Evolutionary conservation across 2,797 vertebrate genomes (phyloP).

Genomic region (Benthosema pterotum): DNA sequence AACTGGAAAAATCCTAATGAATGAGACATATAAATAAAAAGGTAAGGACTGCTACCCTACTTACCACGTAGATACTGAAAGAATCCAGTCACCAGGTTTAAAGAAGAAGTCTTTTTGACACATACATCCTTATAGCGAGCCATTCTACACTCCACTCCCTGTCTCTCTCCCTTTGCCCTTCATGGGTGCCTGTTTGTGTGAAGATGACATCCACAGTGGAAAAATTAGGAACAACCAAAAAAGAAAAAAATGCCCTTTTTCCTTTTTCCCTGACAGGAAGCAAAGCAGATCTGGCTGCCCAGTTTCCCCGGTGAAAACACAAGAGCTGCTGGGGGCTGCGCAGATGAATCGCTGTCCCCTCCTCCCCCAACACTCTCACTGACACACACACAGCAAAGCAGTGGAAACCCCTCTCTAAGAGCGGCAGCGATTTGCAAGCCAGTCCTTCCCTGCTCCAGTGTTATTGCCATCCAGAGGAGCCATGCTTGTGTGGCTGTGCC

Average conservation of each 20-base stretch:
- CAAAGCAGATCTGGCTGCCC: slow-evolving; percentile 73
- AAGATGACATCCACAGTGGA: slow-evolving; percentile 69
- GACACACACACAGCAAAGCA: slow-evolving; percentile 39
- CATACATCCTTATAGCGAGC: slow-evolving; percentile 81
- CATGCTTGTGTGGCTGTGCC: slow-evolving; percentile 74
- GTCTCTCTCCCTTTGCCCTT: slow-evolving; percentile 56
- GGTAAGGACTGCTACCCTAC: slow-evolving; percentile 63
- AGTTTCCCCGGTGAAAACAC: slow-evolving; percentile 67
- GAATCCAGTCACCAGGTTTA: slow-evolving; percentile 86
- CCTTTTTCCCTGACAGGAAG: slow-evolving; percentile 67
- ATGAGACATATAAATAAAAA: slow-evolving; percentile 29
- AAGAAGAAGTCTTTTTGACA: slow-evolving; percentile 77
- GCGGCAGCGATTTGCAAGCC: slow-evolving; percentile 62
- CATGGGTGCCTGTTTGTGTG: slow-evolving; percentile 62
- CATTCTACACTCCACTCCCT: slow-evolving; percentile 74
- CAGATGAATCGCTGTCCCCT: slow-evolving; percentile 60
- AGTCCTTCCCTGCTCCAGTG: slow-evolving; percentile 69
- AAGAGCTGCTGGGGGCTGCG: slow-evolving; percentile 65
- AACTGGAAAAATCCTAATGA: slow-evolving; percentile 37
- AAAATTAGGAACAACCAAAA: slow-evolving; percentile 43
- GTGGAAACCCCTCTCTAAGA: slow-evolving; percentile 58
- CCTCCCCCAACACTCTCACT: slow-evolving; percentile 59
- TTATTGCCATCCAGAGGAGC: slow-evolving; percentile 64
- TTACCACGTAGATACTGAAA: slow-evolving; percentile 88
- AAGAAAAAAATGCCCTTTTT: slow-evolving; percentile 52